These are phyloP conservation scores for Phragmatobia fuliginosa DNA, from an alignment of 2,888 invertebrate species.

Conservation along the genomic window DNA sequence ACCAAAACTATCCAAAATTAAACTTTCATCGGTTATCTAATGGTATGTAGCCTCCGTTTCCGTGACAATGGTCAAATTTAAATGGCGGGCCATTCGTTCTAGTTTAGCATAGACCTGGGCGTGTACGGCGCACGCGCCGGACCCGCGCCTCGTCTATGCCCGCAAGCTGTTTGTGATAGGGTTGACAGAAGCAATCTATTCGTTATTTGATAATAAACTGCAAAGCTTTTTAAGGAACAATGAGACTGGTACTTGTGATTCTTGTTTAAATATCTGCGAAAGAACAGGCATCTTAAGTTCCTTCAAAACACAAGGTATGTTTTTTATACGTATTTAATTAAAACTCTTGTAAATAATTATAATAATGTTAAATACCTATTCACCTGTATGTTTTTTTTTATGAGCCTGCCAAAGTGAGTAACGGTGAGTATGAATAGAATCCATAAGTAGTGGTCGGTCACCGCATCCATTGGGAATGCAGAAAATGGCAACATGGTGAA, in stretches of 20 bases:
- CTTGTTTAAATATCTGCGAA: background rate
- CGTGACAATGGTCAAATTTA: constrained; percentile 75
- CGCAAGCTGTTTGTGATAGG: constrained; percentile 57
- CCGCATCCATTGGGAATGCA: too few relatives aligned
- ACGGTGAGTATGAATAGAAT: too few relatives aligned
- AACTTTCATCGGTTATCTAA: constrained; percentile 32
- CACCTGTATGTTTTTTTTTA: too few relatives aligned
- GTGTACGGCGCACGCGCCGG: constrained; percentile 70
- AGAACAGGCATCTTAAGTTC: background rate
- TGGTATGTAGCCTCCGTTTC: constrained; percentile 49
- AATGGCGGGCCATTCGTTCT: constrained; percentile 63
- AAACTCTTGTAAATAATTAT: too few relatives aligned
- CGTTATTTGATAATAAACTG: background rate
- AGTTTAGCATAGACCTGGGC: constrained; percentile 68
- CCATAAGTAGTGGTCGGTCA: too few relatives aligned
- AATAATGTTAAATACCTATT: background rate
- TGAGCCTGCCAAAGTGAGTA: too few relatives aligned
- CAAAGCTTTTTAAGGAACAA: background rate
- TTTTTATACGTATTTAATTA: too few relatives aligned
- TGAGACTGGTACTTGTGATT: background rate
- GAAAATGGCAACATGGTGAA: too few relatives aligned
- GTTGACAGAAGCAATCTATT: constrained; percentile 32
- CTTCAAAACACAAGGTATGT: background rate
- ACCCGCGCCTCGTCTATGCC: constrained; percentile 55
- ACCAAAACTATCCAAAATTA: background rate